Percentiles rank a stretch among this genome's conserved stretches.
These are phyloP conservation scores for Poicephalus gulielmi DNA, from an alignment of 2,113 vertebrate genomes.

Conservation along the genomic window DNA sequence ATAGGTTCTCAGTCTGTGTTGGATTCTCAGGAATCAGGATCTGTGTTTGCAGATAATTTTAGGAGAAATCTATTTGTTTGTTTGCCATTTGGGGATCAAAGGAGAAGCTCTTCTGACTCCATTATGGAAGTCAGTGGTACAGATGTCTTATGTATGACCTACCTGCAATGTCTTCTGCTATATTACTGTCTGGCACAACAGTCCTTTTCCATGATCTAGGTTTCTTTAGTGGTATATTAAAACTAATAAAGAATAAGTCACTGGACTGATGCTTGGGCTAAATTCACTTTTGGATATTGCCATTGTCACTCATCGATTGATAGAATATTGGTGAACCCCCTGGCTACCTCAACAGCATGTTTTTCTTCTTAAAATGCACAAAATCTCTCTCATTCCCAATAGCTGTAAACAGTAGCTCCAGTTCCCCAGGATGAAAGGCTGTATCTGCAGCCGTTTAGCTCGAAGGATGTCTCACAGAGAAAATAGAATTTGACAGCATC, in stretches of 20 bases:
- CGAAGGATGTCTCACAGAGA: background rate
- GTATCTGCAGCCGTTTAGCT: background rate
- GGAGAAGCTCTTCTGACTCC: background rate
- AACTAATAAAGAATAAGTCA: background rate
- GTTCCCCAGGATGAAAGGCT: background rate
- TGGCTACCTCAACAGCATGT: background rate
- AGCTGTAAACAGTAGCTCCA: background rate
- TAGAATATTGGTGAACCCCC: background rate
- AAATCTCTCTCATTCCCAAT: background rate
- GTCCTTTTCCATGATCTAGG: background rate
- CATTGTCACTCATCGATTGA: background rate
- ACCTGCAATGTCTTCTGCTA: background rate
- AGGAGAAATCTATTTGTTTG: background rate
- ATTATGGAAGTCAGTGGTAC: background rate
- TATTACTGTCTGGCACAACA: background rate
- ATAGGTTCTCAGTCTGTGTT: background rate
- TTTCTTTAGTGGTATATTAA: background rate
- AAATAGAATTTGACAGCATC: background rate
- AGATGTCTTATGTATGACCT: background rate
- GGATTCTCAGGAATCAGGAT: background rate
- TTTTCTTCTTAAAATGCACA: background rate
- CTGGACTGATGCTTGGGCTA: background rate
- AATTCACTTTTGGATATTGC: background rate
- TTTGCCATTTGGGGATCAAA: background rate
- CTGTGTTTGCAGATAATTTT: background rate